Evolutionary conservation across 2,888 invertebrate genomes (phyloP), one percentile per base, ranked within the genome.

Genomic region (Epicampocera succincta): DNA sequence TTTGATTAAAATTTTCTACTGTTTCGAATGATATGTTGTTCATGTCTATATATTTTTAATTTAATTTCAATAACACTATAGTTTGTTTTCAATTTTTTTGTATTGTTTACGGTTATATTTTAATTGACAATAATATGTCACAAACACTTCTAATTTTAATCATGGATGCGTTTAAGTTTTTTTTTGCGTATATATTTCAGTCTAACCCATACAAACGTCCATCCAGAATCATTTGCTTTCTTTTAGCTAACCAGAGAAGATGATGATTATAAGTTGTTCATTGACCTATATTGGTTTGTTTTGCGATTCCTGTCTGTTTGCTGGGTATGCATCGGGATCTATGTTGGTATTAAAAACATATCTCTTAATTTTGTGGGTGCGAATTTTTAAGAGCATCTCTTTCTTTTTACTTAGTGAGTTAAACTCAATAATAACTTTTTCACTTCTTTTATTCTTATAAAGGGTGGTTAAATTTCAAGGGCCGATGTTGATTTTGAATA

Each of bases 371-470:
- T 15, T 38, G 13, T 65, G 50, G 0, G 8, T 5, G 1, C 2
- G 5, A 1, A 50, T 8, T n/a, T 52, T 50, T n/a, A n/a, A 3
- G 50, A 65, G 40, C n/a, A 65, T 65, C 5, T 25, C 50, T 21
- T 40, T 65, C 5, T 65, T 65, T 9, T 65, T 65, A 19, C 3
- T 38, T n/a, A 50, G 5, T 21, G 65, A 65, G 50, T 19, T 9
- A 21, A 65, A 65, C 9, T 65, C 65, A 21, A 65, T 21, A 21
- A 65, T 65, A 21, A 50, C n/a, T 19, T 52, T 50, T 0, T 50
- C 19, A 12, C 40, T 42, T 8, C 42, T 54, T 13, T 68, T 54
- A 0, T 15, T 29, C 8, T 6, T 52, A 3, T 54, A 68, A n/a
- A 42, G n/a, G n/a, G n/a, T n/a, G n/a, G n/a, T n/a, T n/a, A n/a